A percentile compares a stretch with the other conserved stretches of the same genome.
Evolutionary conservation across 2,113 vertebrate genomes (phyloP).

Genomic region (Bujurquina vittata): DNA sequence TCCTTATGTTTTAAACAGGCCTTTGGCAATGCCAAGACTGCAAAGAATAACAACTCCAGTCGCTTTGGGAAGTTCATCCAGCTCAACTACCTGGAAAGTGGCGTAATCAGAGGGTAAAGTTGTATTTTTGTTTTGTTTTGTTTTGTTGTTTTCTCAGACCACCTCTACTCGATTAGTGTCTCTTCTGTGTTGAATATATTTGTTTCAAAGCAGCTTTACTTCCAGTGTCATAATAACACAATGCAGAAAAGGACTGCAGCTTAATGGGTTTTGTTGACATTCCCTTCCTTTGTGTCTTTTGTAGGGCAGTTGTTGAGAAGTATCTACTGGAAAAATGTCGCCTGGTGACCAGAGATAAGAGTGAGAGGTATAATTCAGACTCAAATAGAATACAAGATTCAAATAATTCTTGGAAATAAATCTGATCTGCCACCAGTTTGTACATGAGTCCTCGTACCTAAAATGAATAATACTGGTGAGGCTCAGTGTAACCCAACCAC

Average conservation of each 20-base stretch:
- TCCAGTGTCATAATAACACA: not conserved
- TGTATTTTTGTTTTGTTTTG: not conserved
- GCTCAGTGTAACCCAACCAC: not conserved
- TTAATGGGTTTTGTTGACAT: not conserved
- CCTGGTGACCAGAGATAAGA: slow-evolving; percentile 89
- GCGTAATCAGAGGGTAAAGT: slow-evolving; percentile 92
- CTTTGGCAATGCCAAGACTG: slow-evolving; percentile 94
- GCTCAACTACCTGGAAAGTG: slow-evolving; percentile 94
- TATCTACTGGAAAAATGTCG: slow-evolving; percentile 95
- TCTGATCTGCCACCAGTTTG: not conserved
- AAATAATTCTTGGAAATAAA: not conserved
- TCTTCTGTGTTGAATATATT: not conserved
- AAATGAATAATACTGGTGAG: no score
- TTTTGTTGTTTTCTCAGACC: not conserved
- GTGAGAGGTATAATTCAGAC: slow-evolving; percentile 84
- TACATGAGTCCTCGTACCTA: not conserved
- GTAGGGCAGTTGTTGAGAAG: slow-evolving; percentile 93
- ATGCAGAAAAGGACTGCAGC: not conserved
- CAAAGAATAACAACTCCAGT: slow-evolving; percentile 96
- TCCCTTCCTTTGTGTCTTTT: slow-evolving; percentile 12
- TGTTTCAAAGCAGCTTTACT: not conserved
- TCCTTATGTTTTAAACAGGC: slow-evolving; percentile 80
- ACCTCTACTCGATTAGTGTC: not conserved
- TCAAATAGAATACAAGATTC: not conserved
- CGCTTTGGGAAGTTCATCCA: slow-evolving; percentile 98